phyloP scores from a whole-genome alignment of 92 coral and sea anemone species.

The Palythoa caribaeorum region DNA sequence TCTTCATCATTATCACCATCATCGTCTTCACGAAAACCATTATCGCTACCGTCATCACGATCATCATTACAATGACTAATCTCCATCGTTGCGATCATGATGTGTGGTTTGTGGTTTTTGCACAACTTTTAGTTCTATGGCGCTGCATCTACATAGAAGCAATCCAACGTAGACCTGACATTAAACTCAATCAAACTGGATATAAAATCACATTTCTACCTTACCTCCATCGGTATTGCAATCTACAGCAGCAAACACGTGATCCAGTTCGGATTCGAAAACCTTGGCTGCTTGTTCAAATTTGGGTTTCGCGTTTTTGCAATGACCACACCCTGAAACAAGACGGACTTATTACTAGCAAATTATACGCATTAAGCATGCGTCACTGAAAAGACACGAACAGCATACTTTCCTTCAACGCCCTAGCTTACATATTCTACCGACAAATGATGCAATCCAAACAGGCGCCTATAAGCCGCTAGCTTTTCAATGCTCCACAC shows the following conservation, averaged over 20 bases:
- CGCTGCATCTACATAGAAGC: not conserved
- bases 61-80: not conserved
- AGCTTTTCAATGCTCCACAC: too few relatives aligned
- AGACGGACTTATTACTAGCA: too few relatives aligned
- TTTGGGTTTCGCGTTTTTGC: conserved; percentile 91
- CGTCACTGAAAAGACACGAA: not conserved
- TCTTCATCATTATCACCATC: not conserved
- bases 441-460: too few relatives aligned
- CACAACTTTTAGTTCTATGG: not conserved
- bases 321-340: conserved; percentile 95
- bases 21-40: not conserved
- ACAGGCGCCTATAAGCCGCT: too few relatives aligned
- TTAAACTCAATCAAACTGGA: not conserved
- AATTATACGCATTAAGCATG: not conserved
- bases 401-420: too few relatives aligned
- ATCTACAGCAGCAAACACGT: conserved; percentile 92
- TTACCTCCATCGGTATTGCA: conserved; percentile 86
- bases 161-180: not conserved
- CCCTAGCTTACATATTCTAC: too few relatives aligned
- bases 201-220: not conserved
- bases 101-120: too few relatives aligned
- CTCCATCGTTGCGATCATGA: not conserved
- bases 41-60: not conserved
- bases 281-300: conserved; percentile 82
- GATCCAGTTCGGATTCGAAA: conserved; percentile 68